Conservation (phyloP, 92 coral and sea anemone genomes). For the Parazoanthus swiftii region DNA sequence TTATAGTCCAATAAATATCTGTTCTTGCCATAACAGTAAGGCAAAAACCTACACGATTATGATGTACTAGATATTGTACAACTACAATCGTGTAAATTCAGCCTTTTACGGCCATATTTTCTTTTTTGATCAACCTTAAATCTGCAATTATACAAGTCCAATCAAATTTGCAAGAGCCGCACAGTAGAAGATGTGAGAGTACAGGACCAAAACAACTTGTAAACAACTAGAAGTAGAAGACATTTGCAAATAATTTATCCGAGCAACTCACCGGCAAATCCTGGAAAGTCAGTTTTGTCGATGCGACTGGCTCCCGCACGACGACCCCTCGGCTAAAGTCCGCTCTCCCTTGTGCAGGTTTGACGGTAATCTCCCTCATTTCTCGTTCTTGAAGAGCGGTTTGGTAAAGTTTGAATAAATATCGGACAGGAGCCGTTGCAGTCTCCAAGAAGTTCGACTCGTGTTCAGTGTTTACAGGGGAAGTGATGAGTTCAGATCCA, state of each 20-base stretch:
- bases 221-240: too few relatives aligned
- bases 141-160: too few relatives aligned
- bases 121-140: too few relatives aligned
- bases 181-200: not conserved
- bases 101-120: too few relatives aligned
- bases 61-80: too few relatives aligned
- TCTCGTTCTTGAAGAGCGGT: constrained; percentile 66
- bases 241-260: too few relatives aligned
- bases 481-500: not conserved
- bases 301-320: constrained; percentile 50
- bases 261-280: constrained; percentile 74
- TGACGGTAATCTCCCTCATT: constrained; percentile 59
- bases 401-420: constrained; percentile 68
- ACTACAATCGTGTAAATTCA: too few relatives aligned
- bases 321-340: constrained; percentile 45
- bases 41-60: too few relatives aligned
- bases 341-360: constrained; percentile 56
- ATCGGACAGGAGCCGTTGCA: constrained; percentile 68
- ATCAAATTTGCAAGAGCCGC: not conserved
- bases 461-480: constrained; percentile 43
- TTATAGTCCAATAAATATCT: too few relatives aligned
- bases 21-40: too few relatives aligned
- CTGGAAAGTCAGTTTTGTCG: constrained; percentile 64
- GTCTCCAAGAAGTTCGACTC: constrained; percentile 56
- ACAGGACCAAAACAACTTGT: not conserved